Evolutionary conservation across 2,113 vertebrate species (phyloP).

Genomic region (Tragelaphus buxtoni): DNA sequence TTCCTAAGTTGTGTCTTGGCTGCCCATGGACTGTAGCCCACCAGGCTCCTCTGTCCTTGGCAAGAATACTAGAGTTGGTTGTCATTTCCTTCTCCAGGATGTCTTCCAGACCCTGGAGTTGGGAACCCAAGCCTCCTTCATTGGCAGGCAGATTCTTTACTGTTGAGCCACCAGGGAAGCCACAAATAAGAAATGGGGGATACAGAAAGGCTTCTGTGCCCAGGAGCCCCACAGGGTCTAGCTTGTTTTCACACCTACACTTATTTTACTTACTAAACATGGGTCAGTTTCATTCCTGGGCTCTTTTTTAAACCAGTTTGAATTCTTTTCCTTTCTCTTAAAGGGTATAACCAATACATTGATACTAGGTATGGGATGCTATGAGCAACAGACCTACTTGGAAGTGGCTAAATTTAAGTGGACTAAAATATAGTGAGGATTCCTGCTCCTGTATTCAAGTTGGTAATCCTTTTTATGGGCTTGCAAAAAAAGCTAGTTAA

Average conservation of each 20-base stretch:
- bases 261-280: not conserved
- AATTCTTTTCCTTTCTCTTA: slow-evolving; percentile 18
- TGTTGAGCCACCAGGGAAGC: not conserved
- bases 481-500: not conserved
- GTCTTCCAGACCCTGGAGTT: not conserved
- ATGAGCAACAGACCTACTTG: not conserved
- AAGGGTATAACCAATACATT: not conserved
- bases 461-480: not conserved
- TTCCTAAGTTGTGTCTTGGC: not conserved
- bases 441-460: not conserved
- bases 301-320: not conserved
- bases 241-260: not conserved
- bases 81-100: not conserved
- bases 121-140: not conserved
- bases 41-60: not conserved
- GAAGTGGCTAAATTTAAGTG: not conserved
- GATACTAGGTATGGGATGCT: not conserved
- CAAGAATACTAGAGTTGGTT: not conserved
- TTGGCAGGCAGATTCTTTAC: not conserved
- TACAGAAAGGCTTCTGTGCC: not conserved
- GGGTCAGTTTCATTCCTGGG: not conserved
- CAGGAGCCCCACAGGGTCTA: not conserved
- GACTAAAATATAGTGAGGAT: not conserved
- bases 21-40: not conserved
- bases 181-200: not conserved